Conservation (phyloP, 2,888 invertebrate genomes). For the Pinctada fucata region DNA sequence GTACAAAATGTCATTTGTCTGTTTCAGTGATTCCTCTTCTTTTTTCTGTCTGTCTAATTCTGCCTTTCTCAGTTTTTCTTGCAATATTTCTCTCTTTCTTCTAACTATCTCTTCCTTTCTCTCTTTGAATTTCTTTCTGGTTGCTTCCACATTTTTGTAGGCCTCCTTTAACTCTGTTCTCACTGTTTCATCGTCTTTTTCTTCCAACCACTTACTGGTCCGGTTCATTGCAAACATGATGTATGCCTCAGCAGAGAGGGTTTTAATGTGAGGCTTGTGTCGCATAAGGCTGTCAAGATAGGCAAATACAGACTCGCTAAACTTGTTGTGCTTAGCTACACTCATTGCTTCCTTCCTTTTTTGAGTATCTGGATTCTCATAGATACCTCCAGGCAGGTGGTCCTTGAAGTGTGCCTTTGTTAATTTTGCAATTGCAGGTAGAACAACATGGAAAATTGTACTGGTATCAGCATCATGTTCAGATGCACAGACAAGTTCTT, state of each 20-base stretch:
- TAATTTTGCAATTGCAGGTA: slow-evolving; percentile 26
- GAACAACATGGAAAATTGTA: slow-evolving; percentile 23
- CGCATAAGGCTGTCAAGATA: slow-evolving; percentile 21
- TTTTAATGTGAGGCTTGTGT: slow-evolving; percentile 25
- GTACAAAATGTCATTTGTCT: slow-evolving; percentile 1
- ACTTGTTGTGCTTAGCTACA: background rate
- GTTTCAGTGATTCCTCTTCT: background rate
- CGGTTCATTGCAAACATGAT: slow-evolving; percentile 23
- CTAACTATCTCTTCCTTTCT: slow-evolving; percentile 4
- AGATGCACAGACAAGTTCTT: slow-evolving; percentile 11
- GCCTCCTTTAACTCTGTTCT: background rate
- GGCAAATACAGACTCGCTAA: background rate
- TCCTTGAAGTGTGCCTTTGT: background rate
- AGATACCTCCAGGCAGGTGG: background rate
- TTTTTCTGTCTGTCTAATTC: background rate
- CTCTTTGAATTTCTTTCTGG: slow-evolving; percentile 6
- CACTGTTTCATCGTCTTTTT: background rate
- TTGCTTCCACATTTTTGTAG: slow-evolving; percentile 3
- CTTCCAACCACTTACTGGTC: slow-evolving; percentile 15
- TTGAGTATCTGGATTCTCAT: no score
- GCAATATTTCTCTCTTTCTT: background rate
- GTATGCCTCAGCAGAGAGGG: slow-evolving; percentile 23
- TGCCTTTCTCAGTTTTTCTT: slow-evolving; percentile 5
- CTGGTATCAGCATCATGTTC: slow-evolving; percentile 21
- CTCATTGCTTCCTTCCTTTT: background rate